Evolutionary conservation across 2,888 invertebrate genomes (phyloP).

Genomic region (Dasypogon diadema): DNA sequence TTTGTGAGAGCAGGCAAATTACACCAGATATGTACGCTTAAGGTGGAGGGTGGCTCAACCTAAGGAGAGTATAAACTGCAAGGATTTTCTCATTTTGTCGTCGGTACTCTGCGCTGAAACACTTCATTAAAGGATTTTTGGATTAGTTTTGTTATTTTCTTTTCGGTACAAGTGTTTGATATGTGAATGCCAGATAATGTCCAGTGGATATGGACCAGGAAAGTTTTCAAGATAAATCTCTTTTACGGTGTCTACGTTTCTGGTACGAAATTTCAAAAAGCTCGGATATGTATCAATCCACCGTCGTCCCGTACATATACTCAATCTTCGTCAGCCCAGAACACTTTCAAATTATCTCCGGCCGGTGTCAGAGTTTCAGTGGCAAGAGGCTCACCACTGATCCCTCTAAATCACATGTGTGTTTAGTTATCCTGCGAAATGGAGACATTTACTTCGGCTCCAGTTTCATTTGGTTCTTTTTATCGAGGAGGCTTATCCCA

Average conservation of each 20-base stretch:
- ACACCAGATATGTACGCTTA: slow-evolving; percentile 16
- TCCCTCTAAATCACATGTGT: slow-evolving; percentile 50
- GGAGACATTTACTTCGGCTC: slow-evolving; percentile 14
- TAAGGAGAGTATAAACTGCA: not conserved
- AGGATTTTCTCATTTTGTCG: slow-evolving; percentile 6
- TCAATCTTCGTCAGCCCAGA: slow-evolving; percentile 46
- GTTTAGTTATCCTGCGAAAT: slow-evolving; percentile 41
- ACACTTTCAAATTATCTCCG: slow-evolving; percentile 47
- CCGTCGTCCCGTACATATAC: slow-evolving; percentile 17
- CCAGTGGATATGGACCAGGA: slow-evolving; percentile 3
- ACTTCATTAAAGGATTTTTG: slow-evolving; percentile 48
- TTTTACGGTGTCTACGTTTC: not conserved
- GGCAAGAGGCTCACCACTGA: slow-evolving; percentile 19
- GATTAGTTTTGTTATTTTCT: slow-evolving; percentile 32
- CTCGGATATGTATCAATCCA: slow-evolving; percentile 27
- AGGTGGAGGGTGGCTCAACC: slow-evolving; percentile 17
- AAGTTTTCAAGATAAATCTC: slow-evolving; percentile 37
- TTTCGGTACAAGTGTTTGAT: slow-evolving; percentile 1
- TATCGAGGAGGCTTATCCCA: slow-evolving; percentile 44
- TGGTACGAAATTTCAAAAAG: slow-evolving; percentile 25
- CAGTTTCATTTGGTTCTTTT: slow-evolving; percentile 27
- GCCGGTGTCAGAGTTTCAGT: slow-evolving; percentile 19
- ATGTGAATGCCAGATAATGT: slow-evolving; percentile 22
- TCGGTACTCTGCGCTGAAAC: slow-evolving; percentile 1
- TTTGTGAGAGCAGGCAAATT: slow-evolving; percentile 43